Conservation (phyloP, 2,797 vertebrate species). For the Melanogrammus aeglefinus region DNA sequence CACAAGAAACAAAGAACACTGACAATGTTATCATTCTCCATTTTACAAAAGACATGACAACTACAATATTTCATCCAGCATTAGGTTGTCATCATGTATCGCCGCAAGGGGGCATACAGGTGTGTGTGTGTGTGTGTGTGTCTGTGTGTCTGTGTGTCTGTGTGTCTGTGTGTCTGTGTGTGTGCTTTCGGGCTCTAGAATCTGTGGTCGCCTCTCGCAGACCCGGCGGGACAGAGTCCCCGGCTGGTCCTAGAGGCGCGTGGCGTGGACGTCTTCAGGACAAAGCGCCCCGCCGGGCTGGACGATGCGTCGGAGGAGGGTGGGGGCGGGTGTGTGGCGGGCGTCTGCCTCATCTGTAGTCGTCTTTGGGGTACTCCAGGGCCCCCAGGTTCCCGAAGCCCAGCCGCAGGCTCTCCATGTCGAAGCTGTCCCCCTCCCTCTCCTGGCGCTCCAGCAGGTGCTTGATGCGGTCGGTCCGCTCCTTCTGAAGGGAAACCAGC, state of each 20-base stretch:
- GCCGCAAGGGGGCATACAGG: conserved; percentile 73
- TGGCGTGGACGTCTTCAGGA: neutral
- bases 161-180: neutral
- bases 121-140: conserved; percentile 60
- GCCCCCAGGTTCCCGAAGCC: conserved; percentile 92
- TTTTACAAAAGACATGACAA: conserved; percentile 75
- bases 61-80: conserved; percentile 83
- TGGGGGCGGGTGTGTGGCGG: conserved; percentile 54
- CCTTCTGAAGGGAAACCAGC: conserved; percentile 96
- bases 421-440: conserved; percentile 91
- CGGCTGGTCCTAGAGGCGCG: neutral
- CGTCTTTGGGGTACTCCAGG: conserved; percentile 96
- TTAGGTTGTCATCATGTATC: conserved; percentile 70
- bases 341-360: conserved; percentile 91
- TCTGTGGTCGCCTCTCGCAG: neutral
- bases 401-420: conserved; percentile 95
- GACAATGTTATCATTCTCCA: conserved; percentile 72
- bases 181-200: neutral
- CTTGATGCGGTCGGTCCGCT: conserved; percentile 95
- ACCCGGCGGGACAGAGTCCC: neutral
- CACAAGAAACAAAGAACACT: conserved; percentile 84
- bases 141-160: neutral
- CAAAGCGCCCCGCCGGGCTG: neutral
- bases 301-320: conserved; percentile 58
- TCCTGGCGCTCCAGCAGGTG: conserved; percentile 93